These are phyloP conservation scores for Cyclophora punctaria DNA, from an alignment of 2,888 invertebrate genomes.

Conservation along the genomic window DNA sequence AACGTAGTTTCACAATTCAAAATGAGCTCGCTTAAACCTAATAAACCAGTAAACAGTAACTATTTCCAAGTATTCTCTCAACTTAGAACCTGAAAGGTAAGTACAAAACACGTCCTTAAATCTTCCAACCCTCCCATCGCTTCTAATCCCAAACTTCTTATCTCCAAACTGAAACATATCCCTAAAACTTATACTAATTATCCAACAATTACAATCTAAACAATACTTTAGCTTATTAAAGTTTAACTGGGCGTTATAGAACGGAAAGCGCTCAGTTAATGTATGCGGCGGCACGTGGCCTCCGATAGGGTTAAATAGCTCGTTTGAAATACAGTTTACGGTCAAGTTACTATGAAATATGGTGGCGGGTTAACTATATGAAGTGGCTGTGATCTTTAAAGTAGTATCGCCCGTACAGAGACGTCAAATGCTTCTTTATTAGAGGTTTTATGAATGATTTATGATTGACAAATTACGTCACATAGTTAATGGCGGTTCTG, in stretches of 20 bases:
- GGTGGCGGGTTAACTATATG: too few relatives aligned
- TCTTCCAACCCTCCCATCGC: background rate
- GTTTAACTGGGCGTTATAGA: constrained; percentile 27
- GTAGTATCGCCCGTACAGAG: background rate
- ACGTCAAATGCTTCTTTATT: too few relatives aligned
- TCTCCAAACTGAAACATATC: constrained; percentile 5
- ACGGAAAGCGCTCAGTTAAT: constrained; percentile 23
- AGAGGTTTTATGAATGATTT: too few relatives aligned
- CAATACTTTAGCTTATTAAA: constrained; percentile 37
- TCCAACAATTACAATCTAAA: constrained; percentile 9
- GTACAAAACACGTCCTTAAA: background rate
- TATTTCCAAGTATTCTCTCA: background rate
- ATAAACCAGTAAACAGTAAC: background rate
- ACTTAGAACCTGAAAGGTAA: background rate
- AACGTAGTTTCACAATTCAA: background rate
- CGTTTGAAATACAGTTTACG: background rate
- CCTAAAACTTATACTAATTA: constrained; percentile 13
- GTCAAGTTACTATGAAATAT: background rate
- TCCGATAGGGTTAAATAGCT: constrained; percentile 27
- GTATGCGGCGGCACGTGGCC: constrained; percentile 40
- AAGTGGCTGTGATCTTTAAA: too few relatives aligned
- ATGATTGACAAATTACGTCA: too few relatives aligned
- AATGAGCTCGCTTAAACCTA: background rate
- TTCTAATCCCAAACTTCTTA: background rate
- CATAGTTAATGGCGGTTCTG: background rate